phyloP scores from a whole-genome alignment of 1,140 invertebrate species.

The Calephelis nemesis region DNA sequence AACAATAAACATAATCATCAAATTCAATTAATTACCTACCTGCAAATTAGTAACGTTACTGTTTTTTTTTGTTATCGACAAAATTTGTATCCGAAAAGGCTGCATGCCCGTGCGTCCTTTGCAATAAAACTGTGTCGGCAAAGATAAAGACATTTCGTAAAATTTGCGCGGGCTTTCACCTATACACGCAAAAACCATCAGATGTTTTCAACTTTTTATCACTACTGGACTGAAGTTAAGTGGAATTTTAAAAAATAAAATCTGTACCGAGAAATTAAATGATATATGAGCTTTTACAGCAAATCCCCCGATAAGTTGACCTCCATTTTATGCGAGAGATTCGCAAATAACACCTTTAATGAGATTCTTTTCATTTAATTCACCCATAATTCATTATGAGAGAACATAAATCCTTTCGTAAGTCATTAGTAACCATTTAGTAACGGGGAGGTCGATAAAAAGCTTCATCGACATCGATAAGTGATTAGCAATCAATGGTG shows the following conservation, averaged over 20 bases:
- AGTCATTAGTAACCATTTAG: slow-evolving; percentile 46
- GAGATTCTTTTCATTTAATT: slow-evolving; percentile 25
- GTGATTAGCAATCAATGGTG: slow-evolving; percentile 38
- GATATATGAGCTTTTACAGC: slow-evolving; percentile 10
- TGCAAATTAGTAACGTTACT: slow-evolving; percentile 39
- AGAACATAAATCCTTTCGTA: slow-evolving; percentile 39
- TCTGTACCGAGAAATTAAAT: slow-evolving; percentile 8
- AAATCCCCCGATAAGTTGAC: slow-evolving; percentile 5
- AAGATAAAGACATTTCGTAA: slow-evolving; percentile 60
- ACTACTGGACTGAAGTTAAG: slow-evolving; percentile 28
- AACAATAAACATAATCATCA: slow-evolving; percentile 2
- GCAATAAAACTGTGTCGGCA: slow-evolving; percentile 56
- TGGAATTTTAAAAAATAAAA: slow-evolving; percentile 20
- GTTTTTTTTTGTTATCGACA: slow-evolving; percentile 42
- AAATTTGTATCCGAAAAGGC: slow-evolving; percentile 38
- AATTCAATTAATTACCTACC: slow-evolving; percentile 14
- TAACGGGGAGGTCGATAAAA: slow-evolving; percentile 46
- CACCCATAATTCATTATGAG: slow-evolving; percentile 9
- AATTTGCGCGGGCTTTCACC: slow-evolving; percentile 53
- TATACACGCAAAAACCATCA: slow-evolving; percentile 43
- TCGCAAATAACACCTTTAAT: slow-evolving; percentile 22
- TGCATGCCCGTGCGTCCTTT: slow-evolving; percentile 36
- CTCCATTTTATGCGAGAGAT: slow-evolving; percentile 24
- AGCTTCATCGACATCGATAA: slow-evolving; percentile 46
- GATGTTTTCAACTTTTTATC: slow-evolving; percentile 35